These are phyloP conservation scores for Trachymyrmex cornetzi DNA, from an alignment of 1,140 invertebrate genomes.

Conservation along the genomic window DNA sequence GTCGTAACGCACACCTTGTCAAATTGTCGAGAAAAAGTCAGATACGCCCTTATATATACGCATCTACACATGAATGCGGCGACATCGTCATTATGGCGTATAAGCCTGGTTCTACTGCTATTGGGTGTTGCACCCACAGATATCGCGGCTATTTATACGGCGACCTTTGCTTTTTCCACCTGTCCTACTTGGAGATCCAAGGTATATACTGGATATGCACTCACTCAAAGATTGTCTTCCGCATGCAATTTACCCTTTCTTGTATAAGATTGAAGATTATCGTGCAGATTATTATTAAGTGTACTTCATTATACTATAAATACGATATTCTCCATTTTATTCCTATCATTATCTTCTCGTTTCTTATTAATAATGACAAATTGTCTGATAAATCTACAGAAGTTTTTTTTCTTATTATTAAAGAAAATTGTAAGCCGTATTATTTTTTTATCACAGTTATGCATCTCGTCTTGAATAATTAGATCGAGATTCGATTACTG, in stretches of 20 bases:
- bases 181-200: slow-evolving; percentile 55
- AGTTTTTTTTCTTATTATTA: background rate
- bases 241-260: slow-evolving; percentile 12
- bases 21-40: slow-evolving; percentile 20
- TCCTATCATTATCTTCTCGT: slow-evolving; percentile 15
- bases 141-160: slow-evolving; percentile 68
- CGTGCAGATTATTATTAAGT: slow-evolving; percentile 34
- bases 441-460: background rate
- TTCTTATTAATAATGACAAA: slow-evolving; percentile 1
- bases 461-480: background rate
- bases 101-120: slow-evolving; percentile 47
- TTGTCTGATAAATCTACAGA: background rate
- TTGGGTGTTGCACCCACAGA: slow-evolving; percentile 70
- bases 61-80: background rate
- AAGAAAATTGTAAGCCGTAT: background rate
- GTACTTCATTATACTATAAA: slow-evolving; percentile 10
- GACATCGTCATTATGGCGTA: slow-evolving; percentile 1
- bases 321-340: background rate
- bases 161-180: slow-evolving; percentile 42
- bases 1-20: background rate
- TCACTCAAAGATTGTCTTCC: slow-evolving; percentile 45
- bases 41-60: background rate
- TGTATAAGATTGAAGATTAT: slow-evolving; percentile 35
- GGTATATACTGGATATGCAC: background rate
- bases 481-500: background rate